Conservation (phyloP, 2,888 invertebrate species). For the Tenodera sinensis region DNA sequence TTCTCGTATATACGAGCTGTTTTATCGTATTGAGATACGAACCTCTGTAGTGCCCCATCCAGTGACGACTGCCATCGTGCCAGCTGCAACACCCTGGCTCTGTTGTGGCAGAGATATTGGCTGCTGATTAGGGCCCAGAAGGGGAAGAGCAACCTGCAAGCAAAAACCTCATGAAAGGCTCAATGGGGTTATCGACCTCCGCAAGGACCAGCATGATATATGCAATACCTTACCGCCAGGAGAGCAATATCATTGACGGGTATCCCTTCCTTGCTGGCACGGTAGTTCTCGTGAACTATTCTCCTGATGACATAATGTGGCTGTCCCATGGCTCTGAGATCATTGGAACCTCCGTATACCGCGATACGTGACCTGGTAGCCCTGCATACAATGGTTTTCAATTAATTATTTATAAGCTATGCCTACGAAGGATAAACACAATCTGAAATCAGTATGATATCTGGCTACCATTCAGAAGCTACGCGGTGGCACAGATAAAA, state of each 20-base stretch:
- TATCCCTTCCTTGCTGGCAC: not conserved
- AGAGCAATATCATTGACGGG: constrained; percentile 6
- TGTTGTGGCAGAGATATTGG: not conserved
- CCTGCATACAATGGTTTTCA: not conserved
- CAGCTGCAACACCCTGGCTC: not conserved
- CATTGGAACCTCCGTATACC: not conserved
- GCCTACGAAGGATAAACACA: too few relatives aligned
- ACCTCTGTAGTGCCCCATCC: not conserved
- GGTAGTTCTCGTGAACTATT: not conserved
- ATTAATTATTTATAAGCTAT: too few relatives aligned
- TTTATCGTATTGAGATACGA: not conserved
- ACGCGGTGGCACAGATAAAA: too few relatives aligned
- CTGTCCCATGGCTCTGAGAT: not conserved
- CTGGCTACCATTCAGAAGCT: too few relatives aligned
- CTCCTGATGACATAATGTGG: not conserved
- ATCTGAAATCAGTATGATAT: too few relatives aligned
- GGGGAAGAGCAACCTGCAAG: not conserved
- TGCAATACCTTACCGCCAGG: not conserved
- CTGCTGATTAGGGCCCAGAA: not conserved
- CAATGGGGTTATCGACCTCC: not conserved
- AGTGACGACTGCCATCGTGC: not conserved
- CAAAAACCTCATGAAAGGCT: not conserved
- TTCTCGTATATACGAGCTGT: too few relatives aligned
- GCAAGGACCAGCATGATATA: not conserved
- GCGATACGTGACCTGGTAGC: not conserved